These are phyloP conservation scores for Carassius auratus DNA, from an alignment of 2,113 vertebrate genomes.

Conservation along the genomic window DNA sequence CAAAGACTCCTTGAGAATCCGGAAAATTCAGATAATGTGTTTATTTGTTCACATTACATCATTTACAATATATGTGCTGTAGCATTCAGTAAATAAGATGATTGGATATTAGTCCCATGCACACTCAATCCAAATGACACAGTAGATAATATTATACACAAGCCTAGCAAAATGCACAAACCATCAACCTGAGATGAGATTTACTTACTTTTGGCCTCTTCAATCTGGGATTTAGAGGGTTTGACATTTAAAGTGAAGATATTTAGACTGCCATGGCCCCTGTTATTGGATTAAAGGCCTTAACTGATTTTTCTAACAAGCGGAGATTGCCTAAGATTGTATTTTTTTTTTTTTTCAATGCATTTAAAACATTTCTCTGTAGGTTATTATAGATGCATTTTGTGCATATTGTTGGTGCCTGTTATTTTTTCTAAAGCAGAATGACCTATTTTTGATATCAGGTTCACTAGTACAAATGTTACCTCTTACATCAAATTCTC, in stretches of 20 bases:
- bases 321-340: neutral
- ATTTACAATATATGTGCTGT: slow-evolving; percentile 58
- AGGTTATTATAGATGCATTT: neutral
- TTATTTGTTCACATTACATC: slow-evolving; percentile 71
- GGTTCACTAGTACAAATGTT: neutral
- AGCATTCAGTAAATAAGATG: slow-evolving; percentile 57
- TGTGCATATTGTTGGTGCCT: too few species aligned
- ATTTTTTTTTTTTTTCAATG: neutral
- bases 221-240: neutral
- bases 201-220: neutral
- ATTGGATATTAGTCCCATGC: slow-evolving; percentile 57
- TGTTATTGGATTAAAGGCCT: slow-evolving; percentile 69
- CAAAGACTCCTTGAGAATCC: neutral
- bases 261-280: slow-evolving; percentile 26
- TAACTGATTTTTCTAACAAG: slow-evolving; percentile 61
- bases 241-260: slow-evolving; percentile 27
- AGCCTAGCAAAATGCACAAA: neutral
- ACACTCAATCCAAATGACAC: slow-evolving; percentile 50
- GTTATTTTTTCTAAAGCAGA: neutral
- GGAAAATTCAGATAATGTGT: slow-evolving; percentile 62
- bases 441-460: neutral
- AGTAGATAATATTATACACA: slow-evolving; percentile 17
- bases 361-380: neutral
- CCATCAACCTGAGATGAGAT: slow-evolving; percentile 22
- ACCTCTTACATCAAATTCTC: neutral